Conservation (phyloP, 2,888 invertebrate genomes). For the Spisula solida region DNA sequence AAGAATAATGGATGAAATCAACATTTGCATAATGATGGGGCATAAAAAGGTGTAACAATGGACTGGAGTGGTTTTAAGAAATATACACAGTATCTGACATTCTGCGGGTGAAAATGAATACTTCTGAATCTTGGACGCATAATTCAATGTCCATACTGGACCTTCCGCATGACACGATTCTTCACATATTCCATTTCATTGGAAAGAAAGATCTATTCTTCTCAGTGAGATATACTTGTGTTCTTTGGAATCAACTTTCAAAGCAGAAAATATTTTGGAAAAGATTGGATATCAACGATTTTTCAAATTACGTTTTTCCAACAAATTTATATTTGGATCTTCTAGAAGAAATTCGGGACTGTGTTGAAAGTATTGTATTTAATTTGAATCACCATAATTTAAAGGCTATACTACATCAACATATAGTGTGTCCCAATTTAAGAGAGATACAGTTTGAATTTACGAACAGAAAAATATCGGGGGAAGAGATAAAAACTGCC, state of each 20-base stretch:
- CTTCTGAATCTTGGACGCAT: neutral
- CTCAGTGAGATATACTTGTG: constrained; percentile 67
- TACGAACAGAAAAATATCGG: neutral
- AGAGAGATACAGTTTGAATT: constrained; percentile 51
- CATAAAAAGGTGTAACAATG: no score
- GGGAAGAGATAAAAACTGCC: constrained; percentile 10
- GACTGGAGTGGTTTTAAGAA: no score
- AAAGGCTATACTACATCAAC: constrained; percentile 59
- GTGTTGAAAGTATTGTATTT: constrained; percentile 66
- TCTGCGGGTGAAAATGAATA: neutral
- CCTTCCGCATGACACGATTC: constrained; percentile 68
- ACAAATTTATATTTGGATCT: constrained; percentile 60
- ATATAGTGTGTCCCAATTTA: constrained; percentile 66
- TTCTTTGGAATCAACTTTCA: constrained; percentile 68
- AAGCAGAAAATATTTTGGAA: constrained; percentile 70
- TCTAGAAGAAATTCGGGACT: constrained; percentile 55
- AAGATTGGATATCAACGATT: constrained; percentile 54
- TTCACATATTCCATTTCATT: constrained; percentile 70
- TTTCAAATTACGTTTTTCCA: constrained; percentile 50
- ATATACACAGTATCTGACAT: no score
- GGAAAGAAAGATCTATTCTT: constrained; percentile 60
- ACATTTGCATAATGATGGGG: no score
- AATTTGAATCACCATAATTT: constrained; percentile 55
- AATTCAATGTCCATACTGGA: constrained; percentile 59
- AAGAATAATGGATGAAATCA: no score